Base-by-base conservation (phyloP, 2,797 vertebrate genomes). In the Avahi laniger region DNA sequence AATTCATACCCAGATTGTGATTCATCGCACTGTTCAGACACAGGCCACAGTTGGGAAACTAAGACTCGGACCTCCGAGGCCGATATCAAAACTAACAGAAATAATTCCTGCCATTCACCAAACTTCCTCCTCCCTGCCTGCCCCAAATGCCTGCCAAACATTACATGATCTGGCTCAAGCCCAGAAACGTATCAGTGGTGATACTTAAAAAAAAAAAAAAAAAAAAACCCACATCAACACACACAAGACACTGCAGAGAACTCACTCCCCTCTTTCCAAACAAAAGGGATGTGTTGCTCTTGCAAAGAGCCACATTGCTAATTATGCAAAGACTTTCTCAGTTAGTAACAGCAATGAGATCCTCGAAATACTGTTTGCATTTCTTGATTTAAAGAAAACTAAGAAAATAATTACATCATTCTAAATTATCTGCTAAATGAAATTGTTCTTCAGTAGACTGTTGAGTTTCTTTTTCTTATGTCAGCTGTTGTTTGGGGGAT, bases 341-440 rank as follows among this genome's bases (percentile, higher is more conserved):
- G 84, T 97, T 93, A 82, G 67, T 70, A 26, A 88, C 91, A 3
- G 9, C 7, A 14, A 63, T 79, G 79, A 97, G 91, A 89, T 54
- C 85, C 96, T 97, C 93, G 94, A 97, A 97, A 97, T 46, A 84
- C 87, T 6, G 4, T 86, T 82, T 63, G 79, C 88, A 38, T 59
- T 7, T 22, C 93, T 70, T 50, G 52, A 75, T 94, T 97, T 94
- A 94, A 97, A 97, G 93, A 61, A 92, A 94, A 94, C 13, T 0
- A 92, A 97, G 50, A 97, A 98, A 98, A 98, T 84, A 93, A 97
- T 97, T 67, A 86, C 8, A 30, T 4, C 0, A 88, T 93, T 97
- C 30, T 63, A 82, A 97, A 97, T 97, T 38, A 30, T 91, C 94
- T 93, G 84, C 70, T 61, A 85, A 90, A 94, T 72, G 7, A 89